These are phyloP conservation scores for Semotilus atromaculatus DNA, from an alignment of 2,797 vertebrate species.

Conservation along the genomic window DNA sequence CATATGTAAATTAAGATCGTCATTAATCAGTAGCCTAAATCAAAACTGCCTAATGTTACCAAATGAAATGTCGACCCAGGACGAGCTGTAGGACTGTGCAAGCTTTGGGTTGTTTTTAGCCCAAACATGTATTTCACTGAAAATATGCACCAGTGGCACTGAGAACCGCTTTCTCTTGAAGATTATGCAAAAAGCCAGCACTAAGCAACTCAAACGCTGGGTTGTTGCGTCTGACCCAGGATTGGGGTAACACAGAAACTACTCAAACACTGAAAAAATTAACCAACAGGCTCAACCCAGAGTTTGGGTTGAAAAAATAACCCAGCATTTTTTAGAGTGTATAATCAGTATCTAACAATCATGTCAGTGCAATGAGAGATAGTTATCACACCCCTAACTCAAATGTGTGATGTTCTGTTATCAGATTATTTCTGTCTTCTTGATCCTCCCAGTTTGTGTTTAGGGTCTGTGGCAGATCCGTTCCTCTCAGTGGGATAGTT, in stretches of 20 bases:
- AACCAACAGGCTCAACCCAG: not conserved
- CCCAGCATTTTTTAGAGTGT: no score
- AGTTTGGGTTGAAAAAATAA: not conserved
- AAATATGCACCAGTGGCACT: not conserved
- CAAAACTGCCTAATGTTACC: no score
- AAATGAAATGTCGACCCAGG: no score
- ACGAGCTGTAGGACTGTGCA: no score
- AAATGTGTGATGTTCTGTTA: conserved; percentile 24
- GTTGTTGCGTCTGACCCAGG: not conserved
- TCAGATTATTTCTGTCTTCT: conserved; percentile 31
- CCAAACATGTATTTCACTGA: not conserved
- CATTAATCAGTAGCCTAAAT: no score
- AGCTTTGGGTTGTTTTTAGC: no score
- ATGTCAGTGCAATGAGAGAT: not conserved
- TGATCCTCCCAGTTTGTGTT: conserved; percentile 48
- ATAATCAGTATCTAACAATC: conserved; percentile 7
- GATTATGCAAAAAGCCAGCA: not conserved
- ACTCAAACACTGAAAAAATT: not conserved
- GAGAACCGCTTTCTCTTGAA: not conserved
- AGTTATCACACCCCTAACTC: conserved; percentile 29
- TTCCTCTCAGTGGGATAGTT: conserved; percentile 45
- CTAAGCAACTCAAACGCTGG: not conserved
- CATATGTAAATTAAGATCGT: no score
- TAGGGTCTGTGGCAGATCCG: conserved; percentile 48
- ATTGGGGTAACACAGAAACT: not conserved